Base-by-base conservation (phyloP, 2,113 vertebrate species). In the Tychaedon coryphoeus region DNA sequence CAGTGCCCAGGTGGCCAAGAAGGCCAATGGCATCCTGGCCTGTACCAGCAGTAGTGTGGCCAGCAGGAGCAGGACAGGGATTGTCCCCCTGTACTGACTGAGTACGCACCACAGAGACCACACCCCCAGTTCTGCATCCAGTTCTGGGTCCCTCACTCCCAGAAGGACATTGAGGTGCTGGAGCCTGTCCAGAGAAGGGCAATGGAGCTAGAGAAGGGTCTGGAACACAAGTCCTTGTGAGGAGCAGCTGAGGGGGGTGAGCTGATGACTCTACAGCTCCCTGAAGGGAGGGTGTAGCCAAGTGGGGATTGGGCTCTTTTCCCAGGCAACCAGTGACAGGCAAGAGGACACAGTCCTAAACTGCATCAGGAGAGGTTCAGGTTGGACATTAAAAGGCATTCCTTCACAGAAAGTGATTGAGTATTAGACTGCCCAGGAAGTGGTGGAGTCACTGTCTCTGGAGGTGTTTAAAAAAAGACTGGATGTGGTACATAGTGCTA, bases 101-200 rank as follows among this genome's bases (percentile, higher is more conserved):
- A 50, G 24, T 50, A 50, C 14, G 13, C 48, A 40, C 12, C 28
- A n/a, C 6, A 12, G 50, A 15, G 23, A n/a, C 28, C 5, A 47
- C 28, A 65, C 40, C 23, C 19, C 0, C 1, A 40, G 4, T 64
- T 1, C n/a, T 47, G 19, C 25, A 12, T 12, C 0, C n/a, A 38
- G 13, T 47, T 38, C 14, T n/a, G 23, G 22, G 11, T 2, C 23
- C 14, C 28, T 47, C n/a, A 47, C 0, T 56, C 19, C 15, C 48
- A 19, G 19, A 56, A 48, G 24, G n/a, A 56, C 12, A n/a, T 3
- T 23, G 60, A 48, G 29, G 2, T 74, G n/a, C 34, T 56, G 70
- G 29, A 65, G n/a, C 2, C 4, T 4, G 6, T 10, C 42, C 24
- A 56, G 81, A 56, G 40, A 28, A 84, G 14, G 58, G 1, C 18